phyloP scores from a whole-genome alignment of 2,888 invertebrate species.

The Notocelia uddmanniana region DNA sequence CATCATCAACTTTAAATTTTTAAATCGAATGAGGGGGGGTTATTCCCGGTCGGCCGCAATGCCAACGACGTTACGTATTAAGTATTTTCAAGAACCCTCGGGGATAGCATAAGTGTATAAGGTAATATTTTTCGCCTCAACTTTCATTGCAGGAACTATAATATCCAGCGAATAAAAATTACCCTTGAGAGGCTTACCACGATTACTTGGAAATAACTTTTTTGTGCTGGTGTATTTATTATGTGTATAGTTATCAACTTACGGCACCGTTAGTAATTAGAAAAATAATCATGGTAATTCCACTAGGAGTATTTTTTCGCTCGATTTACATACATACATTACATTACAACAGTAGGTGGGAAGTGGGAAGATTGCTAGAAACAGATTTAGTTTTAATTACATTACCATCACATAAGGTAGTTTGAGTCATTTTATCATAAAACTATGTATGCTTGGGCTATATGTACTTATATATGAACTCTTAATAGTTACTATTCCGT shows the following conservation, averaged over 20 bases:
- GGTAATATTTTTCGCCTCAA: neutral
- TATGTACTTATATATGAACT: slow-evolving; percentile 18
- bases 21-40: neutral
- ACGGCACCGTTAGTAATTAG: neutral
- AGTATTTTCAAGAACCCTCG: neutral
- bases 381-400: slow-evolving; percentile 1
- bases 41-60: neutral
- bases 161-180: neutral
- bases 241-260: too few species aligned
- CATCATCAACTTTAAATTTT: too few species aligned
- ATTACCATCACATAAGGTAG: slow-evolving; percentile 16
- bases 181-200: neutral
- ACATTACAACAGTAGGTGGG: slow-evolving; percentile 14
- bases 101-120: too few species aligned
- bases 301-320: slow-evolving; percentile 1
- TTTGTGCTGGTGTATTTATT: neutral
- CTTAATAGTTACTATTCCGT: slow-evolving; percentile 18
- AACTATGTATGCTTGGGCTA: slow-evolving; percentile 27
- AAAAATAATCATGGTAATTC: neutral
- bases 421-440: slow-evolving; percentile 15
- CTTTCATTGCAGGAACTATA: neutral
- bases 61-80: too few species aligned
- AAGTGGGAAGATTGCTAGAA: slow-evolving; percentile 12
- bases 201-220: neutral
- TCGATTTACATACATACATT: slow-evolving; percentile 1